Evolutionary conservation across 1,140 invertebrate genomes (phyloP), one percentile per base, ranked within the genome.

Genomic region (Chrysomallon squamiferum): DNA sequence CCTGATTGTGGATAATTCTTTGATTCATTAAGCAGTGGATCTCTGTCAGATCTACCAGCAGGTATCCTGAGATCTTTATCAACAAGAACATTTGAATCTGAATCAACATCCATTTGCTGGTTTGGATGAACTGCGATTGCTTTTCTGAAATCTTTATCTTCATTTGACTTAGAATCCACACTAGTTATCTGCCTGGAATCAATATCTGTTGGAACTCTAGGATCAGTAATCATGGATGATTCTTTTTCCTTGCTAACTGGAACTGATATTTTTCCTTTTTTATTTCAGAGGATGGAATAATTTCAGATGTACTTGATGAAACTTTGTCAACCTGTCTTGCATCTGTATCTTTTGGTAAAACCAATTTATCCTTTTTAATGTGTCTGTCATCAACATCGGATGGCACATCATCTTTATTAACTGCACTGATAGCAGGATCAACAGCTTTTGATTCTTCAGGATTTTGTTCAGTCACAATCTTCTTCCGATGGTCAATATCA

Each of bases 401-500:
- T 18, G 49, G 49, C 35, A 54, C 33, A 25, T 41, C 30, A 27
- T 57, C 52, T 58, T 54, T 30, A 22, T 57, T 25, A 9, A 27
- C 62, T 43, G 32, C 50, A 29, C 52, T 20, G 9, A n/a, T n/a
- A n/a, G 35, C 35, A 38, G 35, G 5, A 38, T 38, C 35, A 5
- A 38, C 35, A 38, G 35, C 35, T 38, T 7, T 15, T 15, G 35
- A 7, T 38, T 38, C 35, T 38, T 29, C 54, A n/a, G 52, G 38
- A 64, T 45, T 33, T 64, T 54, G n/a, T 52, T 63, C 49, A 54
- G 47, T 27, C 32, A 30, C 5, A 29, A 38, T n/a, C 20, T 20
- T 27, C 32, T 27, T 52, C 27, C 47, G 60, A 22, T 62, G 43
- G 35, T 49, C 60, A 7, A 52, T 49, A 63, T 63, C 61, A n/a